Evolutionary conservation across 2,888 invertebrate genomes (phyloP), one percentile per base, ranked within the genome.

Genomic region (Pollenia angustigena): DNA sequence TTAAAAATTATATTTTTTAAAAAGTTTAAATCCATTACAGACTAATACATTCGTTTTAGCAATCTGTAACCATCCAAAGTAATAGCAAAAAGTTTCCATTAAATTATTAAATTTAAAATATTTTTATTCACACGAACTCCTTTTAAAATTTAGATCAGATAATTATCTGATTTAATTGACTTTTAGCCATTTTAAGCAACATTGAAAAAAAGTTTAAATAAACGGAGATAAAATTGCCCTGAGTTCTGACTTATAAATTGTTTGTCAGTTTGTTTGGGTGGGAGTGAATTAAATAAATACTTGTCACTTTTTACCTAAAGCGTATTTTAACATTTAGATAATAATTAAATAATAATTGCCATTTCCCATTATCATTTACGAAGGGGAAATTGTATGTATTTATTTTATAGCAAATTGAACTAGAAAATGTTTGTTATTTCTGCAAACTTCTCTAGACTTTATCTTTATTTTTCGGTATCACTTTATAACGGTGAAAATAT

Each of bases 401-500:
- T 56, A 56, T 56, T 23, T 56, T 12, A 56, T 23, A 23, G 23
- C 56, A 12, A 56, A 56, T 23, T 56, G 16, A 56, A 42, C 6
- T 66, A 56, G 54, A 54, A 46, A 68, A 56, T 48, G 56, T 18
- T 32, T 62, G 56, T 56, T 46, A 58, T 60, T 48, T 54, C 58
- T 66, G 12, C 50, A 12, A 64, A 52, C n/a, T 44, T 54, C 16
- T 11, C 48, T 42, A 66, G 66, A 42, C n/a, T n/a, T 54, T 66
- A 66, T 78, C 76, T 56, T n/a, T 16, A 32, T 46, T 46, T 60
- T 8, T 14, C 9, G 4, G 11, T 9, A 42, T 44, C 23, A 68
- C 16, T 18, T 56, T 66, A 66, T 66, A 66, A 66, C n/a, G 32
- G 23, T 62, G 76, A 23, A 23, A 66, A 64, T 40, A 44, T 44